These are phyloP conservation scores for Monomorium pharaonis DNA, from an alignment of 1,140 invertebrate species.

Conservation along the genomic window DNA sequence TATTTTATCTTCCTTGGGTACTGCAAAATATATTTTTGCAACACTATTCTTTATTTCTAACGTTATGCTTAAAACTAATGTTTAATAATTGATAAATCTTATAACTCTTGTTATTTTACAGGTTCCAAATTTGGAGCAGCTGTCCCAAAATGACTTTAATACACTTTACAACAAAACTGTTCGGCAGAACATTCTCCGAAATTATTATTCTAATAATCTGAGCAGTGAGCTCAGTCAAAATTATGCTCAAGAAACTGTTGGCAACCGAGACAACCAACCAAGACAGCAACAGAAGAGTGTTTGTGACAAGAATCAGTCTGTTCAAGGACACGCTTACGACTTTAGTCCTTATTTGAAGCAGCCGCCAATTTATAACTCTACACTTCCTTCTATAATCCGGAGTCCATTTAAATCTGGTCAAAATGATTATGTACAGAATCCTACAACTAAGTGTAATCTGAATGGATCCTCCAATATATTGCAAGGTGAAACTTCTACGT, in stretches of 20 bases:
- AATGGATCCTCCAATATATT: slow-evolving; percentile 76
- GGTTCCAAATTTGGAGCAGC: slow-evolving; percentile 80
- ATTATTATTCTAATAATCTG: slow-evolving; percentile 74
- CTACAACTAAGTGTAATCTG: slow-evolving; percentile 68
- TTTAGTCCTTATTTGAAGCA: slow-evolving; percentile 81
- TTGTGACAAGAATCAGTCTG: slow-evolving; percentile 36
- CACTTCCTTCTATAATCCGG: slow-evolving; percentile 75
- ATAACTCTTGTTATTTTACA: slow-evolving; percentile 24
- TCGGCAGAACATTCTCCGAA: slow-evolving; percentile 83
- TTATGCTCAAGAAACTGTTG: slow-evolving; percentile 46
- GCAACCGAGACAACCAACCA: too few relatives aligned
- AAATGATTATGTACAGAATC: slow-evolving; percentile 75
- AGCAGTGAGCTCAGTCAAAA: slow-evolving; percentile 57
- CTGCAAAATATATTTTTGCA: too few relatives aligned
- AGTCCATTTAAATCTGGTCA: slow-evolving; percentile 79
- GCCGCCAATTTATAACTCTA: slow-evolving; percentile 81
- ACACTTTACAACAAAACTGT: slow-evolving; percentile 84
- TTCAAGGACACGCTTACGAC: slow-evolving; percentile 74
- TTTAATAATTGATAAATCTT: not conserved
- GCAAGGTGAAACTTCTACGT: slow-evolving; percentile 75
- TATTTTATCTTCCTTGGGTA: too few relatives aligned
- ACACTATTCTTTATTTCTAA: not conserved
- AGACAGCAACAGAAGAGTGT: slow-evolving; percentile 61
- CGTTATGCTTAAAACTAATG: not conserved
- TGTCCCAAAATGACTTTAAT: slow-evolving; percentile 84